Base-by-base conservation (phyloP, 2,797 vertebrate genomes). In the Spheniscus humboldti region DNA sequence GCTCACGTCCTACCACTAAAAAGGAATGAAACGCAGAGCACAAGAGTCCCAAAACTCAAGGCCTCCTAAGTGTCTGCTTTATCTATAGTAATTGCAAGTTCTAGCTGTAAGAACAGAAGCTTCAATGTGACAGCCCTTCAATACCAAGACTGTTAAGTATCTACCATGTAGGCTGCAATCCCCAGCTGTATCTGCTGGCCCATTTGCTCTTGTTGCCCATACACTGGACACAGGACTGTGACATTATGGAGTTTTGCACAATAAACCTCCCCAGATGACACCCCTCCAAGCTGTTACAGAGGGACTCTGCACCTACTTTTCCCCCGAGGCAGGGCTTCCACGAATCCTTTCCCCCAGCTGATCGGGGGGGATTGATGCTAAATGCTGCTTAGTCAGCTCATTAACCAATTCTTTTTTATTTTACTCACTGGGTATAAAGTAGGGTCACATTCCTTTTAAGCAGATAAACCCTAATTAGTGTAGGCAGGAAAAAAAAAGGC, bases 141-240 rank as follows among this genome's bases (percentile, higher is more conserved):
- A 5, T 5, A 45, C 7, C 20, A 16, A 33, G 19, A 11, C 8
- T 35, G 10, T 3, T 15, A 48, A 18, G 25, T 16, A 28, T 33
- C 59, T 18, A 27, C 45, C 17, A 18, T 1, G 19, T 52, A 17
- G 74, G 47, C 53, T 11, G 25, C 41, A 12, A 24, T 5, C 28
- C 63, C 43, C 43, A 43, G 39, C 39, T 25, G 10, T 18, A 50
- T 4, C 56, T 48, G 41, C 57, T 43, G 37, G 52, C 50, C 64
- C 28, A 1, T 41, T 3, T 9, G 30, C 39, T 37, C 66, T 13
- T 14, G 11, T 7, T 17, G n/a, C 24, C 39, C n/a, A 11, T 11
- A 18, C 9, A 3, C 27, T 2, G 4, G 20, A 23, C 0, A 0
- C 24, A 39, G 28, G 15, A 31, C 9, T 7, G 16, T 27, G 47